Evolutionary conservation across 2,113 vertebrate genomes (phyloP).

Genomic region (Macquaria ambigua): DNA sequence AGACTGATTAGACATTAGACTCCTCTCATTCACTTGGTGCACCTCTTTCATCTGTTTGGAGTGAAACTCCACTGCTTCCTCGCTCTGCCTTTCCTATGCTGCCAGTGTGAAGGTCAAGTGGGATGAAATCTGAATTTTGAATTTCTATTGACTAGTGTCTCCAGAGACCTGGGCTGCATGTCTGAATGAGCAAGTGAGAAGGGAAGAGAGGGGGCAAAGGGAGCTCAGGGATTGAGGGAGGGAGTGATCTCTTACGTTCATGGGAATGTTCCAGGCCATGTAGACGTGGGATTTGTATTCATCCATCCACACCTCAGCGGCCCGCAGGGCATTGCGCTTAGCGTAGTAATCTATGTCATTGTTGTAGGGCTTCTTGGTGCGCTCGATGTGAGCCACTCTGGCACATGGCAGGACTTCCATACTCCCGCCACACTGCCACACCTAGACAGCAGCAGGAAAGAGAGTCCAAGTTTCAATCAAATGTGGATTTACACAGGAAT

Average conservation of each 20-base stretch:
- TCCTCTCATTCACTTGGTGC: conserved; percentile 41
- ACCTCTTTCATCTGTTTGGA: conserved; percentile 50
- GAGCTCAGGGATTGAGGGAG: conserved; percentile 14
- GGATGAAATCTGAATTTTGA: conserved; percentile 75
- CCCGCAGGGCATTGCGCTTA: conserved; percentile 94
- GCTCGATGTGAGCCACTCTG: conserved; percentile 96
- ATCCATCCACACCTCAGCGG: conserved; percentile 99
- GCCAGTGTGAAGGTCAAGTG: conserved; percentile 73
- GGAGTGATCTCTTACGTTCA: conserved; percentile 88
- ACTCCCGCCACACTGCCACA: conserved; percentile 98
- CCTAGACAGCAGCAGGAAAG: conserved; percentile 79
- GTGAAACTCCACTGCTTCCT: conserved; percentile 22
- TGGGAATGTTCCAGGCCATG: conserved; percentile 99
- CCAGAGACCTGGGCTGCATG: conserved; percentile 25
- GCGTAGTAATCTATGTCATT: conserved; percentile 99
- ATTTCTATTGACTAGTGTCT: conserved; percentile 66
- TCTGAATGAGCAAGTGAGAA: conserved; percentile 62
- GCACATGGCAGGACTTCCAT: conserved; percentile 99
- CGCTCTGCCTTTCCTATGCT: conserved; percentile 30
- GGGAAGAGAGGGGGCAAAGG: background rate
- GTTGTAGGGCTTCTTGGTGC: conserved; percentile 98
- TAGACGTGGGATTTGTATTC: conserved; percentile 98
- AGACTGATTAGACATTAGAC: conserved; percentile 63
- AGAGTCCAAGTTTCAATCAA: background rate
- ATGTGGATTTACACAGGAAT: background rate